Conservation (phyloP, 2,113 vertebrate genomes). For the Porphyrio hochstetteri region DNA sequence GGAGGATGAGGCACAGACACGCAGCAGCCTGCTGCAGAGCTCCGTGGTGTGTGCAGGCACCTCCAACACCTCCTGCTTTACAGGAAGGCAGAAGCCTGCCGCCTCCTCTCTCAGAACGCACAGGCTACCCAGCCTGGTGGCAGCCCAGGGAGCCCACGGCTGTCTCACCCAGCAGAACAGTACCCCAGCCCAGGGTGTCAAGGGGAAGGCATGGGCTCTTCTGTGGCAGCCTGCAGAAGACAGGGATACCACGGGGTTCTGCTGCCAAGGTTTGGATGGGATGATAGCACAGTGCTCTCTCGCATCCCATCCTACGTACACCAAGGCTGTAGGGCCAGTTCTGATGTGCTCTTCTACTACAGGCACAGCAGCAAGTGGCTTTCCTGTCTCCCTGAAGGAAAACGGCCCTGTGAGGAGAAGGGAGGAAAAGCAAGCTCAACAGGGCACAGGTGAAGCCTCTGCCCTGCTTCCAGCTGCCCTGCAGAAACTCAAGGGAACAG, state of each 20-base stretch:
- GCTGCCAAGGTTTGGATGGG: not conserved
- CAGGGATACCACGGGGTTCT: accelerated
- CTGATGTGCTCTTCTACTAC: not conserved
- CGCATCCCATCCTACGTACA: not conserved
- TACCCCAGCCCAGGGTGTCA: not conserved
- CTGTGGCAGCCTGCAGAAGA: not conserved
- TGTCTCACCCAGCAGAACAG: too few relatives aligned
- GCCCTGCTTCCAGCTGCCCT: not conserved
- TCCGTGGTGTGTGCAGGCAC: accelerated
- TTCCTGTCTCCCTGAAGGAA: not conserved
- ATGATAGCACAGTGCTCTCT: not conserved
- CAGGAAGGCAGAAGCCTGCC: not conserved
- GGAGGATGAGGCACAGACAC: not conserved
- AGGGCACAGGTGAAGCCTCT: not conserved
- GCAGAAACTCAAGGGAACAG: not conserved
- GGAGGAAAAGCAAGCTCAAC: not conserved
- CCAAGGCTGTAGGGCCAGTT: not conserved
- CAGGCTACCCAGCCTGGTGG: not conserved
- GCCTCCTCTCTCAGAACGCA: not conserved
- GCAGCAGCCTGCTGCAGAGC: accelerated
- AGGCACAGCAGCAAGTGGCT: accelerated
- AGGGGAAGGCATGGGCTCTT: not conserved
- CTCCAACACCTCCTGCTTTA: not conserved
- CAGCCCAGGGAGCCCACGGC: accelerated
- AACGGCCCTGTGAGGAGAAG: not conserved